Evolutionary conservation across 2,888 invertebrate species (phyloP).

Genomic region (Xylophagus ater): DNA sequence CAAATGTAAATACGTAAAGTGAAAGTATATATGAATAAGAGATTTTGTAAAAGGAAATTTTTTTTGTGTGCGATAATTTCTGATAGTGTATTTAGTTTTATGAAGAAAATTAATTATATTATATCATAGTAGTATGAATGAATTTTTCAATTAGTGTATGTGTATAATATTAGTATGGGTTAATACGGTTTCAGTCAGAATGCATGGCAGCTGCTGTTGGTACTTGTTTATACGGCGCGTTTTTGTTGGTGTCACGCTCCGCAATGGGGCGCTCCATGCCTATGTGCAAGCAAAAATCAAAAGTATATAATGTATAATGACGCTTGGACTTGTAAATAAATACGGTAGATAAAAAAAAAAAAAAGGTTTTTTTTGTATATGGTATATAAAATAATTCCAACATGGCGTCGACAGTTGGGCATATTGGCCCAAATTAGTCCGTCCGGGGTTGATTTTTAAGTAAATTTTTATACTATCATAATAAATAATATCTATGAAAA

Average conservation of each 20-base stretch:
- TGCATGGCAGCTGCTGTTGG: slow-evolving; percentile 9
- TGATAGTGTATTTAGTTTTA: too few species aligned
- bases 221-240: not conserved
- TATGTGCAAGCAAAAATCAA: not conserved
- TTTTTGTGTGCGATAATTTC: too few species aligned
- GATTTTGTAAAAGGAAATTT: too few species aligned
- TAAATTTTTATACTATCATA: too few species aligned
- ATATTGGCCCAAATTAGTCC: slow-evolving; percentile 16
- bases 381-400: slow-evolving; percentile 12
- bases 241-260: not conserved
- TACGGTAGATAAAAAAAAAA: not conserved
- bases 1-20: too few species aligned
- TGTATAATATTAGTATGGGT: too few species aligned
- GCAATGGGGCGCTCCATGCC: not conserved
- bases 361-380: slow-evolving; percentile 4
- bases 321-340: not conserved
- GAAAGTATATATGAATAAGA: too few species aligned
- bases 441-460: slow-evolving; percentile 11
- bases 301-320: not conserved
- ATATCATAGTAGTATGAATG: too few species aligned
- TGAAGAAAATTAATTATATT: too few species aligned
- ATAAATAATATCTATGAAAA: too few species aligned
- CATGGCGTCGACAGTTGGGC: slow-evolving; percentile 17
- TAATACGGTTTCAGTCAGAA: not conserved
- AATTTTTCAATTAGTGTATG: too few species aligned